Percentiles rank a stretch among this genome's conserved stretches.
Conservation (phyloP, 2,113 vertebrate species). For the Sorex araneus region DNA sequence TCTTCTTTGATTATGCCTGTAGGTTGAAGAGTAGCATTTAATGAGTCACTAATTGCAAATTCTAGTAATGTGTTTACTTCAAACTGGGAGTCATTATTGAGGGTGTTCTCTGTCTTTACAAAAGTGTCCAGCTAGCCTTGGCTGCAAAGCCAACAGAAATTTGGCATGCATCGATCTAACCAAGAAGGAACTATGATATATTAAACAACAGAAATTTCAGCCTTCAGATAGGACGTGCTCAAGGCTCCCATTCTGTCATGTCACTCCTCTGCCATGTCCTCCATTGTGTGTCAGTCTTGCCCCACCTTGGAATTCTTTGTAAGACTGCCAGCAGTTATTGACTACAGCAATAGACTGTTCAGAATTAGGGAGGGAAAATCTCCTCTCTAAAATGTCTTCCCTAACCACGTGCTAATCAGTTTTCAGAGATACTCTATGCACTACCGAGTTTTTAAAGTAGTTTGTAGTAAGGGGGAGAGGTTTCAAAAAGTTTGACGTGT, state of each 20-base stretch:
- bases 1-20: neutral
- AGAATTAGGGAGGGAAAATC: neutral
- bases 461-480: neutral
- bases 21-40: neutral
- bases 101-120: neutral
- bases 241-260: neutral
- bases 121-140: neutral
- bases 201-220: neutral
- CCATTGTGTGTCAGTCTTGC: neutral
- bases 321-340: neutral
- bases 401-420: neutral
- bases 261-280: neutral
- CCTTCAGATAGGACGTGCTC: neutral
- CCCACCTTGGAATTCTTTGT: neutral
- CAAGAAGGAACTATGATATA: neutral
- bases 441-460: neutral
- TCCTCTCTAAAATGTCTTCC: neutral
- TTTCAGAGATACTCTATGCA: neutral
- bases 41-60: neutral
- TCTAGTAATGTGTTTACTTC: constrained; percentile 5
- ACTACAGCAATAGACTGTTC: neutral
- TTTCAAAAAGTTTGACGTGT: neutral
- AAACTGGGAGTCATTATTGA: neutral
- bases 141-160: neutral
- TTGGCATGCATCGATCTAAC: neutral